Percentiles rank a stretch among this genome's conserved stretches.
Evolutionary conservation across 1,140 invertebrate genomes (phyloP).

Genomic region (Acromyrmex echinatior): DNA sequence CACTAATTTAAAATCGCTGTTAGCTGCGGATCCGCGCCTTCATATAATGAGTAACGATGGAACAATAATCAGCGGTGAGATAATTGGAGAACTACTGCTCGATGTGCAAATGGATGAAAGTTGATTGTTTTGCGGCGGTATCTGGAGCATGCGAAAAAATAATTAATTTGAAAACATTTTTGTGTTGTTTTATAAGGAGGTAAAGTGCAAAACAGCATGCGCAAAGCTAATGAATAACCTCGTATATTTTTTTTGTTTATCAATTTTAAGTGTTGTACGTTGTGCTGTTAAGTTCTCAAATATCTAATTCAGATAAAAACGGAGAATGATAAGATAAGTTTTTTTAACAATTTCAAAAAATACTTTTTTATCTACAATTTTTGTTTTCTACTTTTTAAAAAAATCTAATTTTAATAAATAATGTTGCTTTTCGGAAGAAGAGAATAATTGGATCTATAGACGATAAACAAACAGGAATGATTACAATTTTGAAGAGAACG

Average conservation of each 20-base stretch:
- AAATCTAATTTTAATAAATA: not conserved
- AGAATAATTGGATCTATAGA: not conserved
- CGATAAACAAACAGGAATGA: not conserved
- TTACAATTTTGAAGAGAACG: slow-evolving; percentile 17
- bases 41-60: slow-evolving; percentile 70
- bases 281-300: slow-evolving; percentile 6
- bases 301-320: not conserved
- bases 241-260: slow-evolving; percentile 9
- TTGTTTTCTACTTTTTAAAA: not conserved
- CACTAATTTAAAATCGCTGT: slow-evolving; percentile 51
- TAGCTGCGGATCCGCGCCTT: slow-evolving; percentile 35
- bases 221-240: not conserved
- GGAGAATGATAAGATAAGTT: slow-evolving; percentile 9
- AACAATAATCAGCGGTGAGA: slow-evolving; percentile 45
- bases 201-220: not conserved
- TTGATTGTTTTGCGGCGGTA: slow-evolving; percentile 9
- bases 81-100: slow-evolving; percentile 65
- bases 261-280: slow-evolving; percentile 12
- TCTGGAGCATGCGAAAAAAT: not conserved
- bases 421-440: not conserved
- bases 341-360: not conserved
- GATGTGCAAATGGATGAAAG: slow-evolving; percentile 29
- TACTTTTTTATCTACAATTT: not conserved
- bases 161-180: not conserved
- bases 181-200: not conserved